Base-by-base conservation (phyloP, 1,140 invertebrate genomes). In the Radopholus similis region DNA sequence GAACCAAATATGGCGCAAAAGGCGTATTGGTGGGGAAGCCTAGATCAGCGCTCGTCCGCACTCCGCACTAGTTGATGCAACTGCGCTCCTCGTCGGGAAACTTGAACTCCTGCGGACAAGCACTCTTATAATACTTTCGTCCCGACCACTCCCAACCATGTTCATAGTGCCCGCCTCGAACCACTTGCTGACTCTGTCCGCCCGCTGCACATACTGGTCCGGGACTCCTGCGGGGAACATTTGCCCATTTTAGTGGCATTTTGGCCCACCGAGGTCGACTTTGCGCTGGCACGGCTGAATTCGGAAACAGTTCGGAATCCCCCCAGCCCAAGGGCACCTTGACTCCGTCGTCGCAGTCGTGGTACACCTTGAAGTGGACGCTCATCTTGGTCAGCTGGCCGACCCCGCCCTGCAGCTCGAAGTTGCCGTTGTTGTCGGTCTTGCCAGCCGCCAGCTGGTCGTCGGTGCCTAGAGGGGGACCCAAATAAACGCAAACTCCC, bases 81-180 rank as follows among this genome's bases (percentile, higher is more conserved):
- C n/a, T n/a, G n/a, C n/a, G n/a, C n/a, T n/a, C n/a, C n/a, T n/a
- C n/a, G n/a, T n/a, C n/a, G n/a, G n/a, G n/a, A n/a, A n/a, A n/a
- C n/a, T n/a, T n/a, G n/a, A n/a, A n/a, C n/a, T n/a, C n/a, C n/a
- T n/a, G n/a, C n/a, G n/a, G n/a, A n/a, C n/a, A n/a, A n/a, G n/a
- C n/a, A n/a, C n/a, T n/a, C n/a, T n/a, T n/a, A n/a, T n/a, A n/a
- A n/a, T n/a, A n/a, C n/a, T n/a, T n/a, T n/a, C n/a, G n/a, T n/a
- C n/a, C n/a, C n/a, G n/a, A n/a, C n/a, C n/a, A n/a, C n/a, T n/a
- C n/a, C n/a, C n/a, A n/a, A n/a, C n/a, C 75, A 77, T 77, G 40
- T 77, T 78, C 73, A 77, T 75, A 6, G 70, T 73, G n/a, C 76
- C 75, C 3, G 73, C 76, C 28, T 77, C 75, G 37, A 77, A 77